These are phyloP conservation scores for Subanguina moxae DNA, from an alignment of 1,140 invertebrate species.

Conservation along the genomic window DNA sequence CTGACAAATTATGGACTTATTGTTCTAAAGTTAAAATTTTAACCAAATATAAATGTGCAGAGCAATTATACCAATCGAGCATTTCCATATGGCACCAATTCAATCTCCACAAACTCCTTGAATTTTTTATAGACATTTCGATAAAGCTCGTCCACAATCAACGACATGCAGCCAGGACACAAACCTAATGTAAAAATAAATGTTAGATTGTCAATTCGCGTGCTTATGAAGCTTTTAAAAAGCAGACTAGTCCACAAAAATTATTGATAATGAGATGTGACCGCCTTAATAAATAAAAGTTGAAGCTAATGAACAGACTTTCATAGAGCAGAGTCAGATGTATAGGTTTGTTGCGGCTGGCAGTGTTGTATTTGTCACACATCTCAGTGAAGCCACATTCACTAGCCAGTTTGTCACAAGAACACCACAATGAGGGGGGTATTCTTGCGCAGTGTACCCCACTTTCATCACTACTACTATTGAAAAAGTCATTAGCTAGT, in stretches of 20 bases:
- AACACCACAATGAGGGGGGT: conserved; percentile 16
- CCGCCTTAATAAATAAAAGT: too few relatives aligned
- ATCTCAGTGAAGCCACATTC: conserved; percentile 10
- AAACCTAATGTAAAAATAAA: too few relatives aligned
- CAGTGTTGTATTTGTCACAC: conserved; percentile 1
- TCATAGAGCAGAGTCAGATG: conserved; percentile 19
- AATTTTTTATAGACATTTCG: neutral
- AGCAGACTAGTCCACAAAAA: too few relatives aligned
- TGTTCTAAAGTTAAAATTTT: conserved; percentile 10
- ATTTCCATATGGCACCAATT: conserved; percentile 24
- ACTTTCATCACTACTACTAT: neutral
- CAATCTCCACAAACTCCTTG: neutral
- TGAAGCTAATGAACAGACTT: neutral
- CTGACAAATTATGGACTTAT: conserved; percentile 21
- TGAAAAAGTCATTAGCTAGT: too few relatives aligned
- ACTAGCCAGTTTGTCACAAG: neutral
- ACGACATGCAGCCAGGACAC: conserved; percentile 1
- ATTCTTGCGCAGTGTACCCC: conserved; percentile 3
- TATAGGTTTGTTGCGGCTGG: conserved; percentile 10
- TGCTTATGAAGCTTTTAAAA: too few relatives aligned
- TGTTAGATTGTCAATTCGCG: too few relatives aligned
- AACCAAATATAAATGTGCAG: neutral
- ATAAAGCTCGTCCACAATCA: conserved; percentile 8
- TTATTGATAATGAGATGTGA: too few relatives aligned
- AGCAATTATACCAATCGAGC: conserved; percentile 1